Percentiles rank a stretch among this genome's conserved stretches.
Conservation (phyloP, 1,140 invertebrate genomes). For the Pomacea maculata region DNA sequence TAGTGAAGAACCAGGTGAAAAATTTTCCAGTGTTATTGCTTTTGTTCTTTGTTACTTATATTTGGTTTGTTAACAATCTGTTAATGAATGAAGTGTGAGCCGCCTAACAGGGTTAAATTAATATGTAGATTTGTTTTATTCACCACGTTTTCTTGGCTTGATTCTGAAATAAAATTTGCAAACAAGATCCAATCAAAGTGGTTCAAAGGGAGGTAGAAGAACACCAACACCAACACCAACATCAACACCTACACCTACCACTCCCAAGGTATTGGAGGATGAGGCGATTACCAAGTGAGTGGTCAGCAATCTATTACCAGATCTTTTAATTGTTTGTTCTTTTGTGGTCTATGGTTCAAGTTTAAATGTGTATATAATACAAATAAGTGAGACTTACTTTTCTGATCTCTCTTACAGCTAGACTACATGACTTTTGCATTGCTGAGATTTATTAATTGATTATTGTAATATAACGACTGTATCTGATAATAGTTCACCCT, state of each 20-base stretch:
- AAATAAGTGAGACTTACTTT: neutral
- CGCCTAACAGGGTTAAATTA: neutral
- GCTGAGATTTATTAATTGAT: too few species aligned
- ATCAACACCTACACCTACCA: slow-evolving; percentile 16
- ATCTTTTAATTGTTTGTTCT: neutral
- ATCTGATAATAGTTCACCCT: too few species aligned
- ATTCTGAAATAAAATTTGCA: neutral
- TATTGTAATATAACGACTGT: too few species aligned
- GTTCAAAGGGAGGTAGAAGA: slow-evolving; percentile 43
- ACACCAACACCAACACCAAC: slow-evolving; percentile 42
- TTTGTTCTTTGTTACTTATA: neutral
- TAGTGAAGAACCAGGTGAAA: neutral
- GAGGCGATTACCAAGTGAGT: slow-evolving; percentile 58
- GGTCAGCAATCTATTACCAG: neutral
- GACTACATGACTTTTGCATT: too few species aligned
- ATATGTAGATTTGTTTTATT: neutral
- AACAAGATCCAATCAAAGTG: slow-evolving; percentile 42
- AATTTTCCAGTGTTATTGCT: neutral
- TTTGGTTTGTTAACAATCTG: neutral
- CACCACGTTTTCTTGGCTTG: neutral
- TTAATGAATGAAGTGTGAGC: neutral
- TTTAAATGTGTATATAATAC: too few species aligned
- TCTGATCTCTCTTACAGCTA: too few species aligned
- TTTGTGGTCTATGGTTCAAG: neutral
- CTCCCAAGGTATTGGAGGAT: slow-evolving; percentile 44